These are phyloP conservation scores for Oscheius sp. DNA, from an alignment of 1,140 invertebrate genomes.

Conservation along the genomic window DNA sequence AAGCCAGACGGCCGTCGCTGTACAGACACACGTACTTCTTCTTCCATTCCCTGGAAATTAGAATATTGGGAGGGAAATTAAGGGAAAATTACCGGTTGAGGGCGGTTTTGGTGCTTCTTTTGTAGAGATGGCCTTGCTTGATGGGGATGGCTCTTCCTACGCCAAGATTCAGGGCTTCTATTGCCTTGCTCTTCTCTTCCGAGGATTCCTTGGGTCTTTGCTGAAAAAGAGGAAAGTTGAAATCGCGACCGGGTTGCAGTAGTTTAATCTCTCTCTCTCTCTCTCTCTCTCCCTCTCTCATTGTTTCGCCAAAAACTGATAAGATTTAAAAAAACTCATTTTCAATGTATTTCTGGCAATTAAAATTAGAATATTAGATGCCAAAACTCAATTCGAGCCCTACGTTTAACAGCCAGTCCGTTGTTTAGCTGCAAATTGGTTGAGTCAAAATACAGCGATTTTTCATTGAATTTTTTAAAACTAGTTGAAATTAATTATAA, in stretches of 20 bases:
- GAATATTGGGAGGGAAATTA: not conserved
- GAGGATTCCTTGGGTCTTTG: conserved; percentile 16
- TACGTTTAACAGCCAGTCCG: too few species aligned
- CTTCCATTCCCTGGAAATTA: conserved; percentile 81
- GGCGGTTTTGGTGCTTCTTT: conserved; percentile 71
- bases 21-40: conserved; percentile 97
- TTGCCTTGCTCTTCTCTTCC: conserved; percentile 35
- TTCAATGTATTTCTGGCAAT: too few species aligned
- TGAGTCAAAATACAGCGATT: too few species aligned
- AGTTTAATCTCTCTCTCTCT: too few species aligned
- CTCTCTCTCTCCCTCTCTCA: conserved; percentile 62
- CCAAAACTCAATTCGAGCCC: too few species aligned
- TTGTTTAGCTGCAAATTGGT: too few species aligned
- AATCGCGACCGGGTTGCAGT: too few species aligned
- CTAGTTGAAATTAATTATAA: too few species aligned
- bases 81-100: conserved; percentile 14
- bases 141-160: conserved; percentile 90
- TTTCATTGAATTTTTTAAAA: too few species aligned
- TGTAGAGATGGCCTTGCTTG: conserved; percentile 94
- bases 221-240: conserved; percentile 16
- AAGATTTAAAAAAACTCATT: too few species aligned
- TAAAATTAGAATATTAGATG: too few species aligned
- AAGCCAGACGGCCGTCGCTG: conserved; percentile 87
- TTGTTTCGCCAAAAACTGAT: too few species aligned
- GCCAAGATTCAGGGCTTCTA: conserved; percentile 67